These are phyloP conservation scores for Leptinotarsa lineolata DNA, from an alignment of 1,140 invertebrate species.

Conservation along the genomic window DNA sequence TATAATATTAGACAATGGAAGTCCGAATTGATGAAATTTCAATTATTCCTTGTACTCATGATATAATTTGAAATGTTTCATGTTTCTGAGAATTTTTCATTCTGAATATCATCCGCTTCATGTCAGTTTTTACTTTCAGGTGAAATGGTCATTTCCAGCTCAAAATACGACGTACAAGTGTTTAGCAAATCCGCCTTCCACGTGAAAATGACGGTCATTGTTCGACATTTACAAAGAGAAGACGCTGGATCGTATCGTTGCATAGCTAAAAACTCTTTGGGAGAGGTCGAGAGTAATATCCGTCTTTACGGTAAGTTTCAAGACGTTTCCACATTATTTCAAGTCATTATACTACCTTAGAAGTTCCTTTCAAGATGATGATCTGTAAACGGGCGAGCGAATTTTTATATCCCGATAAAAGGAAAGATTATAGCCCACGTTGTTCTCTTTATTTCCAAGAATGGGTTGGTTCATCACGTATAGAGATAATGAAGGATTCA, in stretches of 20 bases:
- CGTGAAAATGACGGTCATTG: constrained; percentile 80
- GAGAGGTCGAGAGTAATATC: constrained; percentile 86
- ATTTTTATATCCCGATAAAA: constrained; percentile 12
- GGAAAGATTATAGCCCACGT: constrained; percentile 2
- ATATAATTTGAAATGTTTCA: no score
- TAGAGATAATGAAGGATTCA: constrained; percentile 6
- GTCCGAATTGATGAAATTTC: no score
- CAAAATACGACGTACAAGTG: constrained; percentile 80
- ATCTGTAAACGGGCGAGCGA: neutral
- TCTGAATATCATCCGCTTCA: no score
- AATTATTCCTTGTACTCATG: no score
- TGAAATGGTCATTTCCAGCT: constrained; percentile 81
- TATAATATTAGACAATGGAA: no score
- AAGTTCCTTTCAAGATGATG: constrained; percentile 20
- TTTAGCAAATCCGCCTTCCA: constrained; percentile 76
- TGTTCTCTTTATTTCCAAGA: neutral
- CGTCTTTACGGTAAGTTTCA: constrained; percentile 80
- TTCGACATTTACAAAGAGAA: constrained; percentile 74
- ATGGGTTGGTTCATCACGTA: constrained; percentile 5
- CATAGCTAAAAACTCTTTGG: constrained; percentile 88
- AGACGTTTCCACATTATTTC: constrained; percentile 1
- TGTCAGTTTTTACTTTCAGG: constrained; percentile 57
- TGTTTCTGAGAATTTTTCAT: neutral
- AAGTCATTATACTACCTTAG: neutral
- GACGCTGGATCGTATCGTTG: constrained; percentile 88